A percentile compares a stretch with the other conserved stretches of the same genome.
These are phyloP conservation scores for Augiades crinisus DNA, from an alignment of 2,888 invertebrate species.

Conservation along the genomic window DNA sequence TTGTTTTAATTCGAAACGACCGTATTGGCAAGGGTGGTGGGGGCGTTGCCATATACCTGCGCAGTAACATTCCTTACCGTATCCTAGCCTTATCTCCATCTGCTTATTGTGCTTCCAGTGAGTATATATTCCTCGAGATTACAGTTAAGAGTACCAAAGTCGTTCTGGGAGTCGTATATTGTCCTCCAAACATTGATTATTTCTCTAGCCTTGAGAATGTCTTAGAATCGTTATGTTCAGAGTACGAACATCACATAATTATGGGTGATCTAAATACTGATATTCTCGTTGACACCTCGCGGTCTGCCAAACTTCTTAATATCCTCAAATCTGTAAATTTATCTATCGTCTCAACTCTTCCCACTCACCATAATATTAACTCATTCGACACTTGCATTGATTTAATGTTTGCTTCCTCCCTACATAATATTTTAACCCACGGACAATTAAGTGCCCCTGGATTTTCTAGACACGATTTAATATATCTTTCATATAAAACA, in stretches of 20 bases:
- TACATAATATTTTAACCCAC: background rate
- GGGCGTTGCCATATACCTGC: too few species aligned
- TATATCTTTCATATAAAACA: background rate
- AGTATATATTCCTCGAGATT: too few species aligned
- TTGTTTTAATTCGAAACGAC: too few species aligned
- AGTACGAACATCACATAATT: background rate
- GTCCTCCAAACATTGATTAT: background rate
- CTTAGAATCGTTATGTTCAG: background rate
- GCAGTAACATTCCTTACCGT: too few species aligned
- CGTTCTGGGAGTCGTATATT: background rate
- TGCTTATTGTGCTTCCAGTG: too few species aligned
- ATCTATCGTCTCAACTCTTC: background rate
- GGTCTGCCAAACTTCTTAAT: background rate
- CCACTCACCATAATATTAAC: background rate
- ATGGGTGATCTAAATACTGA: background rate
- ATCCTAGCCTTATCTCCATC: too few species aligned
- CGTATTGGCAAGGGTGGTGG: too few species aligned
- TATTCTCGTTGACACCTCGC: background rate
- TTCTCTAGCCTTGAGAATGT: background rate
- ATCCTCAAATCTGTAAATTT: background rate
- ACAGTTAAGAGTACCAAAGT: background rate
- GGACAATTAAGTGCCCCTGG: constrained; percentile 1
- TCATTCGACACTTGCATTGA: background rate
- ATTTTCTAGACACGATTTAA: background rate
- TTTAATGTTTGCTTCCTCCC: background rate